These are phyloP conservation scores for Hirundichthys speculiger DNA, from an alignment of 2,113 vertebrate species.

Conservation along the genomic window DNA sequence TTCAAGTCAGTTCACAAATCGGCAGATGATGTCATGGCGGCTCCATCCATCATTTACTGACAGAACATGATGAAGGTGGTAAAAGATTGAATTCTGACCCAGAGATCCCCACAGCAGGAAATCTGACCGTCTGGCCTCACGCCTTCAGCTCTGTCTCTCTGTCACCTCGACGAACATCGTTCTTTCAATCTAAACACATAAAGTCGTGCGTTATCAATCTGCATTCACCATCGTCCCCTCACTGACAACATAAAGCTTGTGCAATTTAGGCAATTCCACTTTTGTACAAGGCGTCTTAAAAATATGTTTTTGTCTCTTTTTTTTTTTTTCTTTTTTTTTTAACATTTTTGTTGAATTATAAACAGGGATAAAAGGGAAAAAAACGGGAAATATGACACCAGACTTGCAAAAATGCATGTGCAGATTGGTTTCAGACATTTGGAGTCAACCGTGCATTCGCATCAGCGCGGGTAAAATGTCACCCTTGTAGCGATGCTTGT, in stretches of 20 bases:
- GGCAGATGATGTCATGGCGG: not conserved
- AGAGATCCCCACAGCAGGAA: conserved; percentile 46
- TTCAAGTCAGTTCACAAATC: no score
- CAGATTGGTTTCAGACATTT: conserved; percentile 32
- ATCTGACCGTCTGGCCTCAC: conserved; percentile 58
- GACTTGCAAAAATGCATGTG: conserved; percentile 50
- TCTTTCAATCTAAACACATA: not conserved
- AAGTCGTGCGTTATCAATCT: no score
- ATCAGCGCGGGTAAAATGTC: no score
- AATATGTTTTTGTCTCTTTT: conserved; percentile 7
- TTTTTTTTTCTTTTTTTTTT: conserved; percentile 24
- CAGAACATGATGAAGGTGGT: not conserved
- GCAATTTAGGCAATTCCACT: conserved; percentile 23
- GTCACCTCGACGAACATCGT: conserved; percentile 5
- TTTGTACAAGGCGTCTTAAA: conserved; percentile 65
- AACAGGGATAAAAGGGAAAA: conserved; percentile 2
- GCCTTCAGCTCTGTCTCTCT: conserved; percentile 42
- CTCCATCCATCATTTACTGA: not conserved
- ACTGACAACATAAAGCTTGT: conserved; percentile 17
- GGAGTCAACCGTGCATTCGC: no score
- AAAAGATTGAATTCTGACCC: conserved; percentile 28
- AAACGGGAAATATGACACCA: conserved; percentile 4
- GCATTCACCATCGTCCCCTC: not conserved
- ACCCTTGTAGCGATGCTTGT: conserved; percentile 4
- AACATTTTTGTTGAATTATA: conserved; percentile 37